Conservation (phyloP, 1,140 invertebrate species). For the Cydia strobilella region DNA sequence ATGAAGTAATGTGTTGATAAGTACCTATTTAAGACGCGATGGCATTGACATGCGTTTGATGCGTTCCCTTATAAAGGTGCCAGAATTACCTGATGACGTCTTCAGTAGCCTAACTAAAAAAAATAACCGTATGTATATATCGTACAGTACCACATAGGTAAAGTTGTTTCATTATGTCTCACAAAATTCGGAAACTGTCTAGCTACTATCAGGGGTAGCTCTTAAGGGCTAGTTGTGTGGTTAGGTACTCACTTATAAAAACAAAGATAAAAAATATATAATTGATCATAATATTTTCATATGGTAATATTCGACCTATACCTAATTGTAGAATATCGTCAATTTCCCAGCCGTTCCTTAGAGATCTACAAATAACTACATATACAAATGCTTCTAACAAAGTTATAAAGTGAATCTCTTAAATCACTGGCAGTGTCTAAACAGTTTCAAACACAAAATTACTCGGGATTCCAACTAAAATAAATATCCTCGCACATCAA, state of each 20-base stretch:
- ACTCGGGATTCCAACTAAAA: slow-evolving; percentile 2
- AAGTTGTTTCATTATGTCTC: neutral
- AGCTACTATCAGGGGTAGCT: no score
- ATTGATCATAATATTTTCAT: no score
- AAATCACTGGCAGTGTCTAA: slow-evolving; percentile 12
- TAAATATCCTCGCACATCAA: slow-evolving; percentile 18
- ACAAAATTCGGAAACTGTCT: no score
- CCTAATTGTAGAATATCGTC: neutral
- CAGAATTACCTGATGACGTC: neutral
- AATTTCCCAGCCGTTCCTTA: neutral
- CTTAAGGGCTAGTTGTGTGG: no score
- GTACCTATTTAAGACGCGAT: neutral
- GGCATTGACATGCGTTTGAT: slow-evolving; percentile 1
- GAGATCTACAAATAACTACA: neutral
- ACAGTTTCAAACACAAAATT: slow-evolving; percentile 9
- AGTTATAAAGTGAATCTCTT: neutral
- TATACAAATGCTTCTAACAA: neutral
- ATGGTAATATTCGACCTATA: no score
- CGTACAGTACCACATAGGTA: neutral
- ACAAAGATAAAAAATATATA: no score
- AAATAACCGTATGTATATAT: no score
- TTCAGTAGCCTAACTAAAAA: neutral
- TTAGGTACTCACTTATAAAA: no score
- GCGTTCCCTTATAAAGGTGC: neutral
- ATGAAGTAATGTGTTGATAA: neutral